Conservation (phyloP, 2,888 invertebrate species). For the Linnaemya vulpina region DNA sequence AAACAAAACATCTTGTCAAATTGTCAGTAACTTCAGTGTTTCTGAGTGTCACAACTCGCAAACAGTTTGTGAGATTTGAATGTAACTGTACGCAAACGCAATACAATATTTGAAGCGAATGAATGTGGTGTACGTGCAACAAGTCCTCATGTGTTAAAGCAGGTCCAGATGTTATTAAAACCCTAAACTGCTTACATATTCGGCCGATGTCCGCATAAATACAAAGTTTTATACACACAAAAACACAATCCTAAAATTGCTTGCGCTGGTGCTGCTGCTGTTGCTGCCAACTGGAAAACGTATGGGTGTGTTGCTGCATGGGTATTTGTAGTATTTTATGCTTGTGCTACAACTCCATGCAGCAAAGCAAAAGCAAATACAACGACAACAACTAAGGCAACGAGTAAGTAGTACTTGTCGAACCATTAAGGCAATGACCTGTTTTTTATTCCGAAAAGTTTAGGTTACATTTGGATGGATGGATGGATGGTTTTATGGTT, state of each 20-base stretch:
- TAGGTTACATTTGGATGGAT: conserved; percentile 66
- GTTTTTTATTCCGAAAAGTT: conserved; percentile 75
- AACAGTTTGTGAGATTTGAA: neutral
- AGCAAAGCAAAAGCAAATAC: conserved; percentile 23
- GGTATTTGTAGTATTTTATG: conserved; percentile 26
- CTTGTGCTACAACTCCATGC: conserved; percentile 33
- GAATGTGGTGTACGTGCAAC: neutral
- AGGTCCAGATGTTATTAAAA: conserved; percentile 38
- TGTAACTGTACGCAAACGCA: neutral
- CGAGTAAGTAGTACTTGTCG: conserved; percentile 65
- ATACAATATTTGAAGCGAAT: neutral
- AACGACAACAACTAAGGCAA: conserved; percentile 42
- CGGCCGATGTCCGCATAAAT: conserved; percentile 62
- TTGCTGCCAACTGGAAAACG: neutral
- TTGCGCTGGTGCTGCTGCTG: neutral
- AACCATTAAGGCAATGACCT: conserved; percentile 81
- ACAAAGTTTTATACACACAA: conserved; percentile 57
- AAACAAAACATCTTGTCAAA: too few species aligned
- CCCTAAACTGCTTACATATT: conserved; percentile 62
- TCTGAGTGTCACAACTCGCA: too few species aligned
- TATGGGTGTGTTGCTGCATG: conserved; percentile 38
- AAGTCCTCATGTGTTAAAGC: neutral
- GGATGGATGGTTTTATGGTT: conserved; percentile 50
- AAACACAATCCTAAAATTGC: conserved; percentile 48
- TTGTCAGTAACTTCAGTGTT: too few species aligned